Evolutionary conservation across 2,113 vertebrate species (phyloP).

Genomic region (Emydura subglobosa): DNA sequence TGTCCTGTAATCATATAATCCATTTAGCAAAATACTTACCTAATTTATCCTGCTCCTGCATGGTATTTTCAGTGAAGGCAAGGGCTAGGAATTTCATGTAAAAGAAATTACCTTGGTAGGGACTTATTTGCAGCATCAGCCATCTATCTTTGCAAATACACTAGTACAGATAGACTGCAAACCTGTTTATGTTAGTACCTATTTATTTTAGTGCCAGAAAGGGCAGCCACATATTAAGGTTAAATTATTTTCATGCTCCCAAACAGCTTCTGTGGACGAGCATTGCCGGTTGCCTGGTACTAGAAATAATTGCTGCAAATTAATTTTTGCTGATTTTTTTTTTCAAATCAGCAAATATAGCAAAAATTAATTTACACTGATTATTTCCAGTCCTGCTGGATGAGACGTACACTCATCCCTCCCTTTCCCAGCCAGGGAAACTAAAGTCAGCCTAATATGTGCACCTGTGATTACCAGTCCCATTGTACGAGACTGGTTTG

Average conservation of each 20-base stretch:
- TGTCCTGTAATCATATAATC: background rate
- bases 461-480: conserved; percentile 1
- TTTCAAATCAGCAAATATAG: background rate
- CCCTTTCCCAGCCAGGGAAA: background rate
- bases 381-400: background rate
- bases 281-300: too few relatives aligned
- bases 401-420: background rate
- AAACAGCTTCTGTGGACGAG: background rate
- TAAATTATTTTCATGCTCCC: background rate
- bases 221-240: background rate
- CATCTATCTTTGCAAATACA: background rate
- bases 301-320: background rate
- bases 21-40: background rate
- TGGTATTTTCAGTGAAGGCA: background rate
- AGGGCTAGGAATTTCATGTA: background rate
- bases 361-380: background rate
- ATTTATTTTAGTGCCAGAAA: background rate
- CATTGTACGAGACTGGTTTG: conserved; percentile 16
- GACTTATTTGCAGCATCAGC: background rate
- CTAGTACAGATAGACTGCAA: background rate
- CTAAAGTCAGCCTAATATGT: background rate
- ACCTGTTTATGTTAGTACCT: background rate
- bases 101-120: accelerated
- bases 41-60: background rate
- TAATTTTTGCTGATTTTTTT: background rate